Evolutionary conservation across 1,140 invertebrate species (phyloP), one percentile per base, ranked within the genome.

Genomic region (Bombus picipes): DNA sequence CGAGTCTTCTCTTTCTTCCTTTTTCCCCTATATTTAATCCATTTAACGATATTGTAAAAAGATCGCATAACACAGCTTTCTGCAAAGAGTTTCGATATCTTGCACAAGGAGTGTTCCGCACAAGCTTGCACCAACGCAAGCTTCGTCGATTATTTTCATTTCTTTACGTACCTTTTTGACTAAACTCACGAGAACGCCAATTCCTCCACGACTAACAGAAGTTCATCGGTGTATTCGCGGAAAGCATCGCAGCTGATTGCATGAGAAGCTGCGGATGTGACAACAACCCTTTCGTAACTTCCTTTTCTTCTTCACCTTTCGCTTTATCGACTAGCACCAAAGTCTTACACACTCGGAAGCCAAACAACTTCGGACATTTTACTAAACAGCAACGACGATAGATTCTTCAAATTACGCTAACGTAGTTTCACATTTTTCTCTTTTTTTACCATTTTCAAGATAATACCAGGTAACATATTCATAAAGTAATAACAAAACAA

Each of bases 341-440:
- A 71, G 10, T n/a, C 18, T 28, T 22, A 62, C 25, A 75, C 81
- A 66, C 72, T 83, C 59, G 81, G 81, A 83, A 75, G 72, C 25
- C 12, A 22, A 47, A 22, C 6, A 22, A 34, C 32, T 32, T n/a
- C n/a, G n/a, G n/a, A 59, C 22, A n/a, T n/a, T 10, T 70, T 70
- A 28, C 3, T 2, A n/a, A 53, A 37, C 32, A 37, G 13, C 28
- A n/a, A n/a, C 47, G 6, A 53, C 47, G 47, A 53, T 53, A n/a
- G 28, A 62, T 62, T 62, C 59, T 62, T n/a, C 59, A 9, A n/a
- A 62, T 62, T 59, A 28, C 22, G 25, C 10, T n/a, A n/a, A 62
- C 28, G 3, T n/a, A 62, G 28, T 13, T 5, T n/a, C 59, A 62
- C 59, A 28, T n/a, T 28, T 3, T 28, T n/a, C n/a, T n/a, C n/a